Conservation (phyloP, 2,797 vertebrate genomes). For the Parambassis ranga region DNA sequence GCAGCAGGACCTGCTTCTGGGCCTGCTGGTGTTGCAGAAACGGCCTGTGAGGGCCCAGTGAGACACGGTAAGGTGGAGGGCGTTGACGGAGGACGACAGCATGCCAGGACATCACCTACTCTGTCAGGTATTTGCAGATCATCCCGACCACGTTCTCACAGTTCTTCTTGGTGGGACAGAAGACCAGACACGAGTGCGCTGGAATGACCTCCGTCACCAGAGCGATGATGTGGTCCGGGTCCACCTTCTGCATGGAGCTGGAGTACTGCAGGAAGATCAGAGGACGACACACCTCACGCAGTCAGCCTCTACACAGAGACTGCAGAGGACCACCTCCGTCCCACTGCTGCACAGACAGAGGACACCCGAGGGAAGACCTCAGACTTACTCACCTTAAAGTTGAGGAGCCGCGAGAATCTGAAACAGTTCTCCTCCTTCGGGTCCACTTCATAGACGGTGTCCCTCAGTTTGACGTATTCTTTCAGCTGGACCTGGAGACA, state of each 20-base stretch:
- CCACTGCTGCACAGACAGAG: neutral
- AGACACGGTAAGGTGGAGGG: neutral
- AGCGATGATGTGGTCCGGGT: conserved; percentile 93
- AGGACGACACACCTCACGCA: too few species aligned
- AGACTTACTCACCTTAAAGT: conserved; percentile 73
- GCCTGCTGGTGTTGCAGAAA: conserved; percentile 78
- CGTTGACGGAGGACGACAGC: neutral
- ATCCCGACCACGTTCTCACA: conserved; percentile 94
- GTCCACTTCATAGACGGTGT: conserved; percentile 89
- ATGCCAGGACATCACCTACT: conserved; percentile 76
- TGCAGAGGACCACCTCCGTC: too few species aligned
- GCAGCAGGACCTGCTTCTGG: conserved; percentile 84
- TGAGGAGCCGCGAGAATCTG: conserved; percentile 84
- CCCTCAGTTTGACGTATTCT: conserved; percentile 90
- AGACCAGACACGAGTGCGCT: conserved; percentile 90
- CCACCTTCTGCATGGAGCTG: conserved; percentile 85
- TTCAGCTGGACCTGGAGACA: conserved; percentile 89
- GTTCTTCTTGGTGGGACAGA: conserved; percentile 97
- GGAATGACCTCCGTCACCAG: conserved; percentile 96
- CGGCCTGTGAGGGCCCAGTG: conserved; percentile 70
- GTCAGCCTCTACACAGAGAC: too few species aligned
- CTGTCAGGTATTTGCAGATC: conserved; percentile 92
- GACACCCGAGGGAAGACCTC: too few species aligned
- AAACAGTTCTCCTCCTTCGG: conserved; percentile 84
- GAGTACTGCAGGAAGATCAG: conserved; percentile 83